Evolutionary conservation across 2,797 vertebrate species (phyloP).

Genomic region (Florisuga fusca): DNA sequence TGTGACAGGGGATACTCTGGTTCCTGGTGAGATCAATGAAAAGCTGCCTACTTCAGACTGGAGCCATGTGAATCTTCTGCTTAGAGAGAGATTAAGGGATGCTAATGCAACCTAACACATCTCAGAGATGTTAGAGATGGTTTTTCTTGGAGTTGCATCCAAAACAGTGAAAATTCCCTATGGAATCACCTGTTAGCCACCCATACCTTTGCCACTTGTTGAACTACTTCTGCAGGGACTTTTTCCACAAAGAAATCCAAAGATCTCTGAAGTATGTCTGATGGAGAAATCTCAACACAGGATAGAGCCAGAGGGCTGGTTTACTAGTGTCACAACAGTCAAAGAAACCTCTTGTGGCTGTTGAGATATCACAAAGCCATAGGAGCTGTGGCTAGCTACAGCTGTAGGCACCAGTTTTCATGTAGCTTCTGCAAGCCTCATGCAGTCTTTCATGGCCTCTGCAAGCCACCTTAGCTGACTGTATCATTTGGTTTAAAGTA

Average conservation of each 20-base stretch:
- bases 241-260: not conserved
- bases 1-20: not conserved
- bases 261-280: not conserved
- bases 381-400: not conserved
- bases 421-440: not conserved
- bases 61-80: not conserved
- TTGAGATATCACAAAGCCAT: not conserved
- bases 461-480: not conserved
- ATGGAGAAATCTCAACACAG: not conserved
- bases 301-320: not conserved
- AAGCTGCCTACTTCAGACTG: not conserved
- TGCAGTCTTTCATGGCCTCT: too few species aligned
- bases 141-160: not conserved
- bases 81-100: not conserved
- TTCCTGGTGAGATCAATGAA: not conserved
- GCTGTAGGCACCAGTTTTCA: not conserved
- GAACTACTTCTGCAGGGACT: not conserved
- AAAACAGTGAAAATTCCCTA: not conserved
- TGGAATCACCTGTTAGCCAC: not conserved
- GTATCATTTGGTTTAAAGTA: not conserved
- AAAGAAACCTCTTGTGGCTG: not conserved
- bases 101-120: not conserved
- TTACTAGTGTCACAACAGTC: not conserved
- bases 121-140: not conserved
- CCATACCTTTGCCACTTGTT: not conserved